Percentiles rank a stretch among this genome's conserved stretches.
phyloP scores from a whole-genome alignment of 2,113 vertebrate species.

The Campylomormyrus numenius region DNA sequence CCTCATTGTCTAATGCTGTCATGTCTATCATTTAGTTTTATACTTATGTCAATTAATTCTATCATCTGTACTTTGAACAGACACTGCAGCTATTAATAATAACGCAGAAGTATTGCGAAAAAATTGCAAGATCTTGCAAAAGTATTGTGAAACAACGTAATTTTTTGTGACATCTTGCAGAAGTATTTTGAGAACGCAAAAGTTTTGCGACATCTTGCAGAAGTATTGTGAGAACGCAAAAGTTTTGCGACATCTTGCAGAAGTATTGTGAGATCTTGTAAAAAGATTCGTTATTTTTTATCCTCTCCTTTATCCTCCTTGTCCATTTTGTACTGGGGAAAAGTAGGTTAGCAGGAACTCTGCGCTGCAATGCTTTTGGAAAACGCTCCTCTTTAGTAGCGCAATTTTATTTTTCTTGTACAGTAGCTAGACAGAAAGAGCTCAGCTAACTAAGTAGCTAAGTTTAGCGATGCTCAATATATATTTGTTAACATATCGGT shows the following conservation, averaged over 20 bases:
- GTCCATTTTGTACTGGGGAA: background rate
- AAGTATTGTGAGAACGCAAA: background rate
- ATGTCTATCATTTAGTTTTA: background rate
- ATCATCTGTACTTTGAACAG: background rate
- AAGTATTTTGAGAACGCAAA: too few relatives aligned
- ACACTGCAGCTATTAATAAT: background rate
- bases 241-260: background rate
- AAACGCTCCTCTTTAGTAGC: background rate
- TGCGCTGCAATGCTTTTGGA: background rate
- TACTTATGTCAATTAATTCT: background rate
- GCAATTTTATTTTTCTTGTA: background rate
- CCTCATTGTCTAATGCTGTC: background rate
- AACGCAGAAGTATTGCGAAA: background rate
- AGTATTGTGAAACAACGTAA: background rate
- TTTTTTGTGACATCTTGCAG: too few relatives aligned
- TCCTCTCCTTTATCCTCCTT: background rate
- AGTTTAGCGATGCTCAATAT: background rate
- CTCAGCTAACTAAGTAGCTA: background rate
- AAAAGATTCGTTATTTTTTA: background rate
- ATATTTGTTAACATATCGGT: background rate
- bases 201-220: background rate
- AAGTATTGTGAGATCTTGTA: background rate
- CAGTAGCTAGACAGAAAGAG: background rate
- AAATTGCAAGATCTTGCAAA: background rate
- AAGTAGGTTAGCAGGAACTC: background rate